Base-by-base conservation (phyloP, 2,113 vertebrate species). In the Oenanthe oenanthe region DNA sequence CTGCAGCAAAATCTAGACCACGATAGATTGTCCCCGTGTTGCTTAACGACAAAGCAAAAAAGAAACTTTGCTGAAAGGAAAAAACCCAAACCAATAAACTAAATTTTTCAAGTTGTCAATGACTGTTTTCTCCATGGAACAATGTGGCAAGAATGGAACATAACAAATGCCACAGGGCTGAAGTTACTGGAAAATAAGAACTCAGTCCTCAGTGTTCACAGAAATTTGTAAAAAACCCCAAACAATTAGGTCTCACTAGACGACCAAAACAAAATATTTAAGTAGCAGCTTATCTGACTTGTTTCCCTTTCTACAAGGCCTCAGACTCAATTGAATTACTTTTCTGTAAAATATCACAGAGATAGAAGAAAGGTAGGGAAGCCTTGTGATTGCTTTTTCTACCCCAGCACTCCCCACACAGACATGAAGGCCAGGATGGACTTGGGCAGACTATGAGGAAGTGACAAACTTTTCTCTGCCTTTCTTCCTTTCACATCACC, bases 11-110 rank as follows among this genome's bases (percentile, higher is more conserved):
- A 73, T 40, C 24, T 26, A 48, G 38, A 70, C 19, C 18, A 51
- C 5, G 11, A 19, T 0, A 66, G 26, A 54, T 12, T 7, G 16
- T 13, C 9, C 40, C 9, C 5, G 0, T 12, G 29, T 26, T 50
- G 13, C 60, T 88, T 63, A 47, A 63, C 42, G 28, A 57, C n/a
- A 74, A 83, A 92, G 26, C 18, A 34, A 45, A 48, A 76, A 61
- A 61, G 29, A 45, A 81, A n/a, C 54, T 54, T 73, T 28, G 15
- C 34, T 43, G 75, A 80, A 65, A 82, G 32, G 13, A 8, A 36
- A 57, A 45, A 34, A 0, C 0, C 5, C 36, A 42, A 68, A 32
- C 19, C 29, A 87, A n/a, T 9, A 34, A 53, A 29, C 13, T 2
- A 65, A 71, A 18, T n/a, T 61, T 81, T 48, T 57, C 18, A 78